A percentile compares a stretch with the other conserved stretches of the same genome.
Conservation (phyloP, 2,113 vertebrate species). For the Psilopsiagon aurifrons region DNA sequence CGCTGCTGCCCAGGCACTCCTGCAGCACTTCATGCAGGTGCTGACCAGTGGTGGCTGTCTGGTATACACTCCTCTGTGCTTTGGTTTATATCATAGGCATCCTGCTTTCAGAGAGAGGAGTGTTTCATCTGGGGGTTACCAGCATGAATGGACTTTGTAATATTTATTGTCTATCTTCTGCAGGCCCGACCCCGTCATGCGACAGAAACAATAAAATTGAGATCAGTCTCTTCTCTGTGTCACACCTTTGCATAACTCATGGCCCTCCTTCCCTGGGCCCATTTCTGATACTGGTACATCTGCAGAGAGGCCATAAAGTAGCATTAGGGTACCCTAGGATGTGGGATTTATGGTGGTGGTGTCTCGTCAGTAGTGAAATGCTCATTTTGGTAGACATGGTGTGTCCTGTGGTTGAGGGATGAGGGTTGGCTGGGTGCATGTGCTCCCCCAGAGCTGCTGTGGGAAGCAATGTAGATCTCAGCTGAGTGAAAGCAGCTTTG, state of each 20-base stretch:
- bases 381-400: neutral
- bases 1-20: neutral
- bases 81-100: neutral
- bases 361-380: neutral
- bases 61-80: neutral
- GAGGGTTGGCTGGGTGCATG: neutral
- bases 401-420: neutral
- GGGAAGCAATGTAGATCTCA: neutral
- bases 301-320: neutral
- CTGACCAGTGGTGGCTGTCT: neutral
- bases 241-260: constrained; percentile 3
- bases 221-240: neutral
- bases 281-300: neutral
- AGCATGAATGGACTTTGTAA: neutral
- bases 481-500: neutral
- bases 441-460: neutral
- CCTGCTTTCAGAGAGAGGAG: neutral
- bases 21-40: neutral
- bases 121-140: neutral
- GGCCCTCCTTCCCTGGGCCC: neutral
- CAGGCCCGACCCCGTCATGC: neutral
- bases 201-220: neutral
- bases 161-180: constrained; percentile 19
- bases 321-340: neutral
- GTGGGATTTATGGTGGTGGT: fast-evolving